Base-by-base conservation (phyloP, 2,113 vertebrate species). In the Accipiter cooperii region DNA sequence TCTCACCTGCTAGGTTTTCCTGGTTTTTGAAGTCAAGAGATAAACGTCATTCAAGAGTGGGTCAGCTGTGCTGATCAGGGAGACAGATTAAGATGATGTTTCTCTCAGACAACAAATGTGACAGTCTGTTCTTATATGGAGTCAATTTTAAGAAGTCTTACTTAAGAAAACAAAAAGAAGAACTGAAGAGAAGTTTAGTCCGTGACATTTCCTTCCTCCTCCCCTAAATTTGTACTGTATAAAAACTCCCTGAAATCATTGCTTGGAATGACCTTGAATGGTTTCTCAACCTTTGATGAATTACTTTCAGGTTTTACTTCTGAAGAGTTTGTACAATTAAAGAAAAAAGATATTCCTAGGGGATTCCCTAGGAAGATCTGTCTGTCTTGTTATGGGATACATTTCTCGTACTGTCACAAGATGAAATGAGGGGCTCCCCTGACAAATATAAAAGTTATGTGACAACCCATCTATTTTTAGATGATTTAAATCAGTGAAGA, bases 381-480 rank as follows among this genome's bases (percentile, higher is more conserved):
- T 58, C 85, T 83, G 40, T 90, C 79, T 81, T 90, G 73, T 81
- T 86, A 40, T 1, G 13, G 73, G 51, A 93, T 93, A 58, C 13
- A 3, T 95, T 95, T 96, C 93, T 96, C 89, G 55, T 86, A 55
- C 78, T 93, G 87, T 65, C 71, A 84, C 52, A 90, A 83, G 74
- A 89, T 74, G 76, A 90, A 96, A 95, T 44, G 71, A 95, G 91
- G 94, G 96, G 80, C 85, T 97, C 95, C 91, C 94, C 68, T 96
- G 87, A 89, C 91, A 94, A 82, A 82, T 84, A 87, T 87, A 92
- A 96, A 96, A 97, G 93, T 90, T 81, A 94, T 89, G 81, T 58
- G 92, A 95, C 95, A 97, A 90, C 90, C 82, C 90, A 79, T 98
- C 97, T 98, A 98, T 98, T 98, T 98, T 96, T 97, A 97, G 96